phyloP scores from a whole-genome alignment of 1,140 invertebrate genomes.

The Hycleus cichorii region DNA sequence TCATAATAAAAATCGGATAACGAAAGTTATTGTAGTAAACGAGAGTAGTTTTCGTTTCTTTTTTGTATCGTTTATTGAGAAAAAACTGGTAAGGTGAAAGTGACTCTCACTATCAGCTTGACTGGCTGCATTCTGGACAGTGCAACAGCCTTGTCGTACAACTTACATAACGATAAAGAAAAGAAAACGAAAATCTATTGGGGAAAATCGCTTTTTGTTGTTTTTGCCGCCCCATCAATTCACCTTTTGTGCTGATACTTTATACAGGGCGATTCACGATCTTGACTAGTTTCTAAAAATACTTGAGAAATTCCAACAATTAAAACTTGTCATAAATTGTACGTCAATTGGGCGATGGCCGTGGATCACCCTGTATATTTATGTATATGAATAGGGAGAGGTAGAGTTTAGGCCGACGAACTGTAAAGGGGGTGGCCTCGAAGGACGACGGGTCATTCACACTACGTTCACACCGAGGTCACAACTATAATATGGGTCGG shows the following conservation, averaged over 20 bases:
- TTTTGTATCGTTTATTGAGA: neutral
- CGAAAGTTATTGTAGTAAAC: neutral
- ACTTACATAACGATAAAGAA: no score
- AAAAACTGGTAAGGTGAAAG: neutral
- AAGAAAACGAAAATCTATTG: no score
- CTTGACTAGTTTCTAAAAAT: no score
- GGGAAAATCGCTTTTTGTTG: neutral
- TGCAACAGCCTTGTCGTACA: no score
- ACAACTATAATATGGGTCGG: constrained; percentile 14
- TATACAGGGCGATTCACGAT: no score
- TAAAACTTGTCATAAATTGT: no score
- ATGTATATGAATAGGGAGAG: no score
- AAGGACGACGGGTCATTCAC: constrained; percentile 20
- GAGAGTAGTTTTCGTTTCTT: neutral
- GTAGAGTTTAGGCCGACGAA: no score
- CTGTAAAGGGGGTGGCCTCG: constrained; percentile 3
- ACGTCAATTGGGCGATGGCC: neutral
- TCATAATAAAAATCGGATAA: neutral
- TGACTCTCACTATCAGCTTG: constrained; percentile 9
- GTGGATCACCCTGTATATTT: neutral
- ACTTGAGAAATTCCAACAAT: no score
- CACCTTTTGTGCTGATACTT: no score
- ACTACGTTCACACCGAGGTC: constrained; percentile 9
- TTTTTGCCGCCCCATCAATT: neutral
- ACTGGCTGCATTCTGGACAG: constrained; percentile 5